Evolutionary conservation across 1,140 invertebrate genomes (phyloP), one percentile per base, ranked within the genome.

Genomic region (Kradibia gibbosae): DNA sequence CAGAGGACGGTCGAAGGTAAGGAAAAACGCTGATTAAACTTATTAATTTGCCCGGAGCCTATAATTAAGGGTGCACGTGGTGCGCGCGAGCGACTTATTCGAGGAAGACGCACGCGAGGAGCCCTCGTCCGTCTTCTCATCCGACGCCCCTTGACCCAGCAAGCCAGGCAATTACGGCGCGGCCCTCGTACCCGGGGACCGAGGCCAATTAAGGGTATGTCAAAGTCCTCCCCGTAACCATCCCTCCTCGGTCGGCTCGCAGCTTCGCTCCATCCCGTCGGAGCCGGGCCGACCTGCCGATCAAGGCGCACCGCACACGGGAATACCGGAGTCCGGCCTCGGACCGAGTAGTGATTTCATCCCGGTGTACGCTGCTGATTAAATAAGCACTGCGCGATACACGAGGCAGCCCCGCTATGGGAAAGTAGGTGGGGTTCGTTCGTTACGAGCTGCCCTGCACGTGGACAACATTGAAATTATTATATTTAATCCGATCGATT

Each of bases 11-110:
- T 8, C n/a, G 36, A 76, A 39, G 55, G 60, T 57, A 81, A 72
- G 36, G 65, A 71, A 71, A 67, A 81, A 72, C 55, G 74, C 62
- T 81, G 71, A 77, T 81, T 81, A 81, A 75, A 77, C 80, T 81
- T 81, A 81, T 81, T 81, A 81, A 81, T 81, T 81, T 77, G 74
- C 42, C 31, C 11, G 34, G 72, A 72, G 73, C 77, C 73, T 81
- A 77, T 81, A 25, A 81, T 81, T 81, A 81, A 39, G 57, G 17
- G 39, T 31, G 10, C 22, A 57, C 42, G 71, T n/a, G 39, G 42
- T 50, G n/a, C 34, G 34, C 34, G 65, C 57, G 25, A 31, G n/a
- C 20, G 22, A n/a, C n/a, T n/a, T 39, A 31, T 45, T 42, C 70
- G 42, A 5, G 31, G 65, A 3, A 10, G 34, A n/a, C 34, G 31